Percentiles rank a stretch among this genome's conserved stretches.
Evolutionary conservation across 2,113 vertebrate species (phyloP).

Genomic region (Thinocorus orbignyianus): DNA sequence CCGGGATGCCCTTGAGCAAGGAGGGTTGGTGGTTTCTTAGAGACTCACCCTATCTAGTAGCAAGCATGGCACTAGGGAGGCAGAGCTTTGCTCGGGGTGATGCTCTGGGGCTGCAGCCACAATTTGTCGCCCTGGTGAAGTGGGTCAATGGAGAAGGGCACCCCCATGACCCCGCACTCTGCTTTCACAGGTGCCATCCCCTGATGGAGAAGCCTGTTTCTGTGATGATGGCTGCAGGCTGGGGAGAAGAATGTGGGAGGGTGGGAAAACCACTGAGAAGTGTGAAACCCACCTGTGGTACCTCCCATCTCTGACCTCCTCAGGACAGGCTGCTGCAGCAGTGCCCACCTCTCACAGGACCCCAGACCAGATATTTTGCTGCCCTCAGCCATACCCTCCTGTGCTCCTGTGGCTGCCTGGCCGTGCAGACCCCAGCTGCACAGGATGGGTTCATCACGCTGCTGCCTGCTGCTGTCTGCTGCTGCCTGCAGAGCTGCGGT

Average conservation of each 20-base stretch:
- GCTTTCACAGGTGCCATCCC: not conserved
- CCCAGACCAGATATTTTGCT: rapidly evolving
- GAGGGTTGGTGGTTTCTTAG: not conserved
- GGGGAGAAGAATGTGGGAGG: not conserved
- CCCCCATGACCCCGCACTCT: not conserved
- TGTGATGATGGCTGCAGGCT: not conserved
- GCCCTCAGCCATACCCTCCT: not conserved
- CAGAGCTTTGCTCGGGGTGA: not conserved
- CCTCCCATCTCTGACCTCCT: not conserved
- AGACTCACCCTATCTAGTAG: not conserved
- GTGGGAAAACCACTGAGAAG: not conserved
- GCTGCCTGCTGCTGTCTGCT: not conserved
- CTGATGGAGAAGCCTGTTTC: not conserved
- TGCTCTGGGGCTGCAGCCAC: not conserved
- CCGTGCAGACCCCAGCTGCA: not conserved
- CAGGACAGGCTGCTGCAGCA: not conserved
- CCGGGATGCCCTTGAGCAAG: rapidly evolving
- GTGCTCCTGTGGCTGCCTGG: not conserved
- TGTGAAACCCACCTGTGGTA: not conserved
- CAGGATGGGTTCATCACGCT: not conserved
- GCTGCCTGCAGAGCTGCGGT: not conserved
- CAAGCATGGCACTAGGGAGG: rapidly evolving
- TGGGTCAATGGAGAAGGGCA: not conserved
- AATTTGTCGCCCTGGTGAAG: not conserved
- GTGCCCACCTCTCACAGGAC: not conserved